Conservation (phyloP, 2,797 vertebrate genomes). For the Catostomus latipinnis region DNA sequence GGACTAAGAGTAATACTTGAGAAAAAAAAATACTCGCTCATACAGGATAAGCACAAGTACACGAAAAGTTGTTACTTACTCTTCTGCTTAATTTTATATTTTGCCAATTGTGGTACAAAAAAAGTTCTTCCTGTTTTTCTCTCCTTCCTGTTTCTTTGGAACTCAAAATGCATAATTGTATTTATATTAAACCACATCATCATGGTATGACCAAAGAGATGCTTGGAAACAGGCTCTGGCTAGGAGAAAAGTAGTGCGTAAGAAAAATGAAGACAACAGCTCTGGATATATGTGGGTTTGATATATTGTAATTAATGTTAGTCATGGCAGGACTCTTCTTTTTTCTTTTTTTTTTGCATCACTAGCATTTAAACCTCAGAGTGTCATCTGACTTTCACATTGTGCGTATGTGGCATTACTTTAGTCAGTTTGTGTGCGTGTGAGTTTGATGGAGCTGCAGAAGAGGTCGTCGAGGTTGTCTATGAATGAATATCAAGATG, state of each 20-base stretch:
- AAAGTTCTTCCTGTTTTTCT: background rate
- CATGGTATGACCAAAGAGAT: background rate
- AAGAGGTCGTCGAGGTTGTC: background rate
- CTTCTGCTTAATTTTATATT: conserved; percentile 6
- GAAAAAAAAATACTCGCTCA: background rate
- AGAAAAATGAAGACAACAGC: background rate
- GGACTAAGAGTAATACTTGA: no score
- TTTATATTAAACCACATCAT: background rate
- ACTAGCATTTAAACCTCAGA: background rate
- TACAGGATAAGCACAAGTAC: background rate
- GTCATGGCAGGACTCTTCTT: background rate
- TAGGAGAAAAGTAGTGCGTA: background rate
- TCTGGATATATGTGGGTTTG: no score
- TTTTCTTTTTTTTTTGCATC: no score
- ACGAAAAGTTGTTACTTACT: background rate
- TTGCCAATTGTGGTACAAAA: background rate
- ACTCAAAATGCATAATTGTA: background rate
- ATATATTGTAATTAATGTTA: background rate
- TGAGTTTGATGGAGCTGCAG: conserved; percentile 40
- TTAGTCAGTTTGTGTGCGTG: background rate
- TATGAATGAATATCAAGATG: conserved; percentile 16
- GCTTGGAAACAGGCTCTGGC: background rate
- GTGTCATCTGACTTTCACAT: background rate
- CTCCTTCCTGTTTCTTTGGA: conserved; percentile 1
- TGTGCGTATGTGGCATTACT: background rate